Evolutionary conservation across 2,888 invertebrate species (phyloP), one percentile per base, ranked within the genome.

Genomic region (Chloromyia formosa): DNA sequence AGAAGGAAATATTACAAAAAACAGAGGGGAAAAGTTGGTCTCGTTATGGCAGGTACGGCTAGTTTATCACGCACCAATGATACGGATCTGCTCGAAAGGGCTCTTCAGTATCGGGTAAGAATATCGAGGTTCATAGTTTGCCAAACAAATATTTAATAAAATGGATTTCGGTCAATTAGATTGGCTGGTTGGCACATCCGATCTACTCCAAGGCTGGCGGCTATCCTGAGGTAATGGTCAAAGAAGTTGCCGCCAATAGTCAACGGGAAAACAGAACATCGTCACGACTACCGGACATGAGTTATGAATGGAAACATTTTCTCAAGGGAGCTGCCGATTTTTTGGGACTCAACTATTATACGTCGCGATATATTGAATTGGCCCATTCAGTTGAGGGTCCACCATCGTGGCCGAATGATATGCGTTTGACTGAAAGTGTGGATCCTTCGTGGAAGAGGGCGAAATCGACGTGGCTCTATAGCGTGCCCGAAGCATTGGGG

Each of bases 361-460:
- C 81, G 3, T 80, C 82, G 3, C 77, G 81, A 2, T 76, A 69
- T 58, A 79, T 80, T 3, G 77, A 80, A 66, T 77, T 77, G 20
- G 76, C 79, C 0, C 16, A 75, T 27, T n/a, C 16, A 10, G 79
- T 80, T 7, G 58, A 58, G 14, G 84, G 81, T 40, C 80, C 84
- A 66, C 88, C 89, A 0, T 89, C 89, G 0, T 87, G 86, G 74
- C 85, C 85, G 69, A 87, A 88, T 61, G 90, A 90, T 80, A 78
- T 80, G 1, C 75, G 77, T 54, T 71, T 82, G n/a, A 78, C 79
- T 16, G 74, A 74, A 22, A 64, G 73, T 35, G n/a, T 78, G 1
- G 81, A 83, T 78, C 64, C 78, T 2, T 78, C 76, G 14, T 83
- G 83, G 83, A 80, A 77, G 18, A 77, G 77, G 16, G 81, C 77